phyloP scores from a whole-genome alignment of 2,888 invertebrate species.

The Eristalis intricaria region DNA sequence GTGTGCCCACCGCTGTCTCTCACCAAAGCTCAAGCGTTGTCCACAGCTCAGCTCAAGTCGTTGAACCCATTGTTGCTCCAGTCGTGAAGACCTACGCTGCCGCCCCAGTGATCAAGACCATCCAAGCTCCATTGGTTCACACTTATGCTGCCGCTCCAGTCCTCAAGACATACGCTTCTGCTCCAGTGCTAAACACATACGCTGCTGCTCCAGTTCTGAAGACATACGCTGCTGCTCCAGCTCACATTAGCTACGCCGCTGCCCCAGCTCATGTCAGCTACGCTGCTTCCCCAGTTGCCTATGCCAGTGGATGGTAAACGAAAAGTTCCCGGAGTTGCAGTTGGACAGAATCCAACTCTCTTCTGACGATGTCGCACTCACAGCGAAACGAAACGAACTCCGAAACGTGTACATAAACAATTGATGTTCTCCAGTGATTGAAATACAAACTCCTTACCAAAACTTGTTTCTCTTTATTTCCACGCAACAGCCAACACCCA shows the following conservation, averaged over 20 bases:
- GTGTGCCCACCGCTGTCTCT: constrained; percentile 75
- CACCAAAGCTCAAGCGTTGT: constrained; percentile 75
- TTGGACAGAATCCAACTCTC: constrained; percentile 36
- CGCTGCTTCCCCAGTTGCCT: constrained; percentile 64
- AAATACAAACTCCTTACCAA: neutral
- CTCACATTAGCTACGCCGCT: neutral
- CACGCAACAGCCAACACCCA: too few species aligned
- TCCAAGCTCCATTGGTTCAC: constrained; percentile 63
- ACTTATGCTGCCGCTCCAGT: constrained; percentile 56
- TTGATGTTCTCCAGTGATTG: constrained; percentile 14
- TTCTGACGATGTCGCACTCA: constrained; percentile 2
- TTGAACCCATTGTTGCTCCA: constrained; percentile 78
- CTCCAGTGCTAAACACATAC: constrained; percentile 18
- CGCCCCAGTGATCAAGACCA: constrained; percentile 41
- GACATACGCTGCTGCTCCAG: constrained; percentile 68
- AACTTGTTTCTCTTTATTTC: neutral
- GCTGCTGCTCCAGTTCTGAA: too few species aligned
- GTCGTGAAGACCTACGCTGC: constrained; percentile 74
- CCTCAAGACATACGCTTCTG: constrained; percentile 58
- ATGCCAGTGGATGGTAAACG: constrained; percentile 63
- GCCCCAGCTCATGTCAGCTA: constrained; percentile 49
- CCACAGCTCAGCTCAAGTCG: constrained; percentile 74
- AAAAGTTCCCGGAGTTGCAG: constrained; percentile 32
- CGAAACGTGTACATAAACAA: constrained; percentile 2
- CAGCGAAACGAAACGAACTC: neutral